phyloP scores from a whole-genome alignment of 2,113 vertebrate species.

The Neomonachus schauinslandi region DNA sequence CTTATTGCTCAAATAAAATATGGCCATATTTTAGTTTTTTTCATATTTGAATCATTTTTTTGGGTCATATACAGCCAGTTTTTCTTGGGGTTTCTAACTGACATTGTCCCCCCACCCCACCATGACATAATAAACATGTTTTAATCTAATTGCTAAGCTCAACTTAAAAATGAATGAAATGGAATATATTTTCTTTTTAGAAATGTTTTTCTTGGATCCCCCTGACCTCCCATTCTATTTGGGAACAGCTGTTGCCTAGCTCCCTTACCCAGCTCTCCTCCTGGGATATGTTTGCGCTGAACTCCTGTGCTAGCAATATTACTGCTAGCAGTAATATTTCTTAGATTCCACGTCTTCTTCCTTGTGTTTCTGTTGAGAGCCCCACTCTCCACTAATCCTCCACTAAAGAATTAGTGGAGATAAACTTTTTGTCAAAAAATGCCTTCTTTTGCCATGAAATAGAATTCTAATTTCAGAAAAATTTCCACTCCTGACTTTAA shows the following conservation, averaged over 20 bases:
- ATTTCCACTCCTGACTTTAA: not conserved
- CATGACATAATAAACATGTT: conserved; percentile 53
- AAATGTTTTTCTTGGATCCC: not conserved
- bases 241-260: not conserved
- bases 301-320: not conserved
- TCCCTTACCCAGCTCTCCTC: not conserved
- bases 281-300: not conserved
- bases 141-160: conserved; percentile 49
- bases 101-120: not conserved
- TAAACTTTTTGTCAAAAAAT: not conserved
- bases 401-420: not conserved
- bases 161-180: conserved; percentile 18
- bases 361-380: not conserved
- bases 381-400: too few species aligned
- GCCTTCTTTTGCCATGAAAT: conserved; percentile 8
- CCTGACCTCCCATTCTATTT: not conserved
- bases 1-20: not conserved
- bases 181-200: conserved; percentile 11
- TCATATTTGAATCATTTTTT: conserved; percentile 21
- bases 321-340: not conserved
- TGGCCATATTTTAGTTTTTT: not conserved
- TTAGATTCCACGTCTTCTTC: not conserved
- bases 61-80: not conserved
- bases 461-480: not conserved
- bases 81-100: conserved; percentile 34